Percentiles rank a stretch among this genome's conserved stretches.
Evolutionary conservation across 2,113 vertebrate species (phyloP).

Genomic region (Myotis yumanensis): DNA sequence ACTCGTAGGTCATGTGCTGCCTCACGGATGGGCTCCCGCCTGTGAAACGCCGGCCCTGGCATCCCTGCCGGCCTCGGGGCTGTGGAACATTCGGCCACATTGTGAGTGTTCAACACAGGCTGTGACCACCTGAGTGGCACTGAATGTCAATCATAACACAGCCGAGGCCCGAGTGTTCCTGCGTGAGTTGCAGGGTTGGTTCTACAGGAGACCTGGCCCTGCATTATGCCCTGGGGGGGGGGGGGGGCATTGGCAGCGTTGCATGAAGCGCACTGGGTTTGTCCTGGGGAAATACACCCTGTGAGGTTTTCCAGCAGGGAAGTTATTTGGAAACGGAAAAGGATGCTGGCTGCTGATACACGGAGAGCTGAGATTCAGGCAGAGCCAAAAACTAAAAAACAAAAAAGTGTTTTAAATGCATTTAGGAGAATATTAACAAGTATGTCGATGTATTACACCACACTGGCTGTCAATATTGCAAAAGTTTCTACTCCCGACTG

Average conservation of each 20-base stretch:
- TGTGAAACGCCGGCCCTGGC: not conserved
- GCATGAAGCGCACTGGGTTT: slow-evolving; percentile 23
- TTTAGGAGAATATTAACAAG: not conserved
- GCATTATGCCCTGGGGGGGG: slow-evolving; percentile 51
- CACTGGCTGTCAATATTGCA: not conserved
- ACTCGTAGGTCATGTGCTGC: not conserved
- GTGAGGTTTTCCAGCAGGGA: slow-evolving; percentile 64
- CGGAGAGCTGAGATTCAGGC: not conserved
- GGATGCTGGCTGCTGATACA: slow-evolving; percentile 69
- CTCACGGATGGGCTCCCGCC: not conserved
- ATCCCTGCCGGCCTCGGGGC: not conserved
- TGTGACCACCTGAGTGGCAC: not conserved
- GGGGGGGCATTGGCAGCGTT: slow-evolving; percentile 55
- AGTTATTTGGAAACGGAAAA: slow-evolving; percentile 81
- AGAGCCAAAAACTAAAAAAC: not conserved
- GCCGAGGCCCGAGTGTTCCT: not conserved
- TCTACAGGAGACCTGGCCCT: not conserved
- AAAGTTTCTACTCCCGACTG: not conserved
- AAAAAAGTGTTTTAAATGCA: not conserved
- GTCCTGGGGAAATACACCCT: slow-evolving; percentile 63
- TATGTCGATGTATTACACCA: not conserved
- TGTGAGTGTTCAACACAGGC: not conserved
- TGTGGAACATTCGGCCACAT: not conserved
- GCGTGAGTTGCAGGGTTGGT: slow-evolving; percentile 51
- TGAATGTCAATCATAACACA: not conserved